Conservation (phyloP, 2,888 invertebrate genomes). For the Scaptomyza caliginosa region DNA sequence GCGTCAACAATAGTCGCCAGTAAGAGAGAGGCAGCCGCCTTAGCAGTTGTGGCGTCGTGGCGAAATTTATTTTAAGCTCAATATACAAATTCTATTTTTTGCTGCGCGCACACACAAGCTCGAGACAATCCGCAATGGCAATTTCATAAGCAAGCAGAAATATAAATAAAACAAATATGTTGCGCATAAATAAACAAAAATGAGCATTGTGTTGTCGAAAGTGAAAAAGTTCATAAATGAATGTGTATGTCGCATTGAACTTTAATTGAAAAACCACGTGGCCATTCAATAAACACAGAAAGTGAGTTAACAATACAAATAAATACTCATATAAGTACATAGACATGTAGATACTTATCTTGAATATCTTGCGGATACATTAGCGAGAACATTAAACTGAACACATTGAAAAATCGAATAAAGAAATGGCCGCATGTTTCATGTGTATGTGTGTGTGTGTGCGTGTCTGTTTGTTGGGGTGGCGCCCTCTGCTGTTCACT, state of each 20-base stretch:
- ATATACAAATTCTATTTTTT: constrained; percentile 13
- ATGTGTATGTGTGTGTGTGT: neutral
- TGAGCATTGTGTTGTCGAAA: constrained; percentile 1
- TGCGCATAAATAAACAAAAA: neutral
- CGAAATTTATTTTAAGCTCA: constrained; percentile 35
- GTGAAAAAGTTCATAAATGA: constrained; percentile 1
- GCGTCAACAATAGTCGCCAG: constrained; percentile 20
- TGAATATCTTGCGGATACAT: neutral
- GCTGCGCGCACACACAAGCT: neutral
- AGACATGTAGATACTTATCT: neutral
- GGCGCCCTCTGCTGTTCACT: constrained; percentile 48
- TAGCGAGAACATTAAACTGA: neutral
- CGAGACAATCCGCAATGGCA: constrained; percentile 20
- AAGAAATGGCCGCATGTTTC: constrained; percentile 12
- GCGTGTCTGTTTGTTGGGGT: constrained; percentile 7
- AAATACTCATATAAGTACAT: neutral
- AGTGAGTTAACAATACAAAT: constrained; percentile 8
- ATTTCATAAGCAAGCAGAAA: constrained; percentile 23
- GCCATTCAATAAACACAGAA: neutral
- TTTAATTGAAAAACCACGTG: constrained; percentile 38
- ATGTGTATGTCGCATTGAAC: constrained; percentile 22
- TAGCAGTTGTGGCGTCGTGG: constrained; percentile 35
- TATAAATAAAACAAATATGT: constrained; percentile 38
- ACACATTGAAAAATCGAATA: constrained; percentile 45
- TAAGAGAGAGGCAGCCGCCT: constrained; percentile 34